phyloP scores from a whole-genome alignment of 2,888 invertebrate species.

The Synanthedon vespiformis region DNA sequence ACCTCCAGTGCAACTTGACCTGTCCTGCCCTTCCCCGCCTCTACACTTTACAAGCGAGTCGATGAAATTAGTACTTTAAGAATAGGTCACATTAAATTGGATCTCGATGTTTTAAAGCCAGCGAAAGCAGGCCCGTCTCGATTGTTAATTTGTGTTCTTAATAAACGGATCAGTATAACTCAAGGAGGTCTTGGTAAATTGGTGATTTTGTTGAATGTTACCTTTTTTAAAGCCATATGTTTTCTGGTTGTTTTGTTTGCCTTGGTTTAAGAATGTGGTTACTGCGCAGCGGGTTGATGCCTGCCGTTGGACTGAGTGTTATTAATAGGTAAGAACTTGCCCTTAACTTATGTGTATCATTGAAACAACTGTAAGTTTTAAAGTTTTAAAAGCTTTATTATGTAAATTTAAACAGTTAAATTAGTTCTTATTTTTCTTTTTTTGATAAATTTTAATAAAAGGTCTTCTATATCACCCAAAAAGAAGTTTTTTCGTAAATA shows the following conservation, averaged over 20 bases:
- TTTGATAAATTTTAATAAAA: no score
- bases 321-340: conserved; percentile 34
- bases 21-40: conserved; percentile 11
- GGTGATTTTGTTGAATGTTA: conserved; percentile 26
- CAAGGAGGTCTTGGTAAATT: conserved; percentile 27
- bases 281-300: conserved; percentile 42
- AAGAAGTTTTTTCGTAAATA: no score
- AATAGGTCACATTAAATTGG: background rate
- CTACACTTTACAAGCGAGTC: conserved; percentile 9
- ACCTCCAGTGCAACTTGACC: conserved; percentile 37
- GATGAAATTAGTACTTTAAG: conserved; percentile 14
- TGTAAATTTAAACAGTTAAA: no score
- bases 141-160: no score
- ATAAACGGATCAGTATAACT: no score
- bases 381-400: background rate
- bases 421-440: no score
- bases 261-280: conserved; percentile 55
- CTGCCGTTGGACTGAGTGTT: conserved; percentile 16
- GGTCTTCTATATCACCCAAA: no score
- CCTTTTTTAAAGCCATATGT: conserved; percentile 42
- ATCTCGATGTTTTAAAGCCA: background rate
- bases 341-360: background rate
- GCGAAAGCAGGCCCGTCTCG: conserved; percentile 6
- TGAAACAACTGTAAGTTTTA: background rate
- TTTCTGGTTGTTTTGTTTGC: conserved; percentile 62